A percentile compares a stretch with the other conserved stretches of the same genome.
Conservation (phyloP, 2,113 vertebrate genomes). For the Eudyptes chrysolophus region DNA sequence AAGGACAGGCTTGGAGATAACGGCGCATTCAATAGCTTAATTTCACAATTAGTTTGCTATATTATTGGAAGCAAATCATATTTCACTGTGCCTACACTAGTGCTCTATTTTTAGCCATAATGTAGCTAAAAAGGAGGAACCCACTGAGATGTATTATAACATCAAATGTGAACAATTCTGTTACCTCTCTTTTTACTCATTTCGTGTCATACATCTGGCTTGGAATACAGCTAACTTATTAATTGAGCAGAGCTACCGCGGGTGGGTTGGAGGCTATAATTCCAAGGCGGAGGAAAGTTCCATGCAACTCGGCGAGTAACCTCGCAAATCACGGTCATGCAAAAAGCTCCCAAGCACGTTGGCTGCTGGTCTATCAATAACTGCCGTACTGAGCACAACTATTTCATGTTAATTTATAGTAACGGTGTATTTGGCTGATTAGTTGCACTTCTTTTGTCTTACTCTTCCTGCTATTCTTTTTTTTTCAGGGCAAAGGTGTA, state of each 20-base stretch:
- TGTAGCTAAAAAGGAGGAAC: slow-evolving; percentile 62
- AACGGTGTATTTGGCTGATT: neutral
- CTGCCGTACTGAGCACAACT: neutral
- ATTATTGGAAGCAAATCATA: slow-evolving; percentile 77
- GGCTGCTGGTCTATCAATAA: neutral
- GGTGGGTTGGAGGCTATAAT: neutral
- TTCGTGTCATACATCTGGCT: neutral
- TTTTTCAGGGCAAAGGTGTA: neutral
- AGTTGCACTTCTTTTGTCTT: neutral
- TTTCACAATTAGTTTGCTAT: slow-evolving; percentile 72
- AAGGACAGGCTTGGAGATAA: slow-evolving; percentile 55
- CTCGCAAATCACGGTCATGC: neutral
- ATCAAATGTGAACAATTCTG: slow-evolving; percentile 19
- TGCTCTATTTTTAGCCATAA: slow-evolving; percentile 75
- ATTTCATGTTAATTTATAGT: neutral
- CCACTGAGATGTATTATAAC: slow-evolving; percentile 54
- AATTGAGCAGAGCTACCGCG: accelerated
- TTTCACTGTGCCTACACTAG: slow-evolving; percentile 72
- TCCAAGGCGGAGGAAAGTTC: slow-evolving; percentile 46
- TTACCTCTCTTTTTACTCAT: slow-evolving; percentile 22
- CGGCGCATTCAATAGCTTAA: slow-evolving; percentile 51
- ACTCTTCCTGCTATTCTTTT: neutral
- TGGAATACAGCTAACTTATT: slow-evolving; percentile 33
- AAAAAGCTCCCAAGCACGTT: neutral
- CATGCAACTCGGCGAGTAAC: slow-evolving; percentile 12